Conservation (phyloP, 2,888 invertebrate genomes). For the Phortica magna region DNA sequence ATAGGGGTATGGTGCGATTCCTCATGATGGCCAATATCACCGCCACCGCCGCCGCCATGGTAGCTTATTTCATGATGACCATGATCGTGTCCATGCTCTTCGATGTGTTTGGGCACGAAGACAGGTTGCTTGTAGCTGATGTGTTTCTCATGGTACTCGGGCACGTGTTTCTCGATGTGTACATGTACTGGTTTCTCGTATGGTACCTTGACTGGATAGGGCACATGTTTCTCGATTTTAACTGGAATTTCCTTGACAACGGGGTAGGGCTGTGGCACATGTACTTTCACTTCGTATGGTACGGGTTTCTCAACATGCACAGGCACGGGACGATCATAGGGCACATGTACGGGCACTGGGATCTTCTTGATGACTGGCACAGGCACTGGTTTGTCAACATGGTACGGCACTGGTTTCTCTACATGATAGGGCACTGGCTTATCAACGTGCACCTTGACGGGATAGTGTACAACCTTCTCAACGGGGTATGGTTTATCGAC, state of each 20-base stretch:
- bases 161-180: constrained; percentile 87
- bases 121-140: constrained; percentile 86
- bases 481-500: constrained; percentile 88
- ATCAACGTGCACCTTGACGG: constrained; percentile 84
- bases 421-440: constrained; percentile 83
- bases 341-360: constrained; percentile 84
- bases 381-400: constrained; percentile 81
- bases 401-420: constrained; percentile 84
- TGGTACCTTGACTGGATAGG: constrained; percentile 84
- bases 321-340: constrained; percentile 82
- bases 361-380: constrained; percentile 82
- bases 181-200: constrained; percentile 85
- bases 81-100: constrained; percentile 68
- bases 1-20: constrained; percentile 51
- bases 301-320: constrained; percentile 86
- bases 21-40: constrained; percentile 54
- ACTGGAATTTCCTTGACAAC: constrained; percentile 84
- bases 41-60: constrained; percentile 55
- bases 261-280: constrained; percentile 83
- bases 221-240: constrained; percentile 84
- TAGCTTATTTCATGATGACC: constrained; percentile 62
- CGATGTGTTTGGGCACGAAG: constrained; percentile 80
- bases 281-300: constrained; percentile 86
- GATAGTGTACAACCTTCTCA: constrained; percentile 86
- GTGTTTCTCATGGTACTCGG: constrained; percentile 80